These are phyloP conservation scores for Chauna torquata DNA, from an alignment of 2,113 vertebrate species.

Conservation along the genomic window DNA sequence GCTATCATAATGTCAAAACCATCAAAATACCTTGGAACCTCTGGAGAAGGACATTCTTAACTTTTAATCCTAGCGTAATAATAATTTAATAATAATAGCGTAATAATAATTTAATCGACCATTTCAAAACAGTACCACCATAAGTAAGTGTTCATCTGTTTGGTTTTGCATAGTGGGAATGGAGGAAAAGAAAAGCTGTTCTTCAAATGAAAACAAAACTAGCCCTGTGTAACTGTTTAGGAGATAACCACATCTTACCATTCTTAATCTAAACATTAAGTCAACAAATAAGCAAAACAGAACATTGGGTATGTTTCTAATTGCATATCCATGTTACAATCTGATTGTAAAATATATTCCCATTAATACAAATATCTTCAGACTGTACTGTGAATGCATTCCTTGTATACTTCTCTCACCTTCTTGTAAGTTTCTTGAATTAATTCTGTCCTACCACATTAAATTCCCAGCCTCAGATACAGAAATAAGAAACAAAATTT, in stretches of 20 bases:
- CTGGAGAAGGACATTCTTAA: neutral
- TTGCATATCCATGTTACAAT: neutral
- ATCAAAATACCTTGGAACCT: neutral
- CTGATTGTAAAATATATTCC: neutral
- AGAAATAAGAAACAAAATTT: neutral
- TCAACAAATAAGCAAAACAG: neutral
- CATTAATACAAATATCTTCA: neutral
- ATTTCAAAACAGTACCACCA: neutral
- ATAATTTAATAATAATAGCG: too few species aligned
- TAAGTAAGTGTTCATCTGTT: neutral
- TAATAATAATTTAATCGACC: neutral
- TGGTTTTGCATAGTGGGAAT: neutral
- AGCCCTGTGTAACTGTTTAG: neutral
- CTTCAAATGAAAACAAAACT: neutral
- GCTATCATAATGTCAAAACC: too few species aligned
- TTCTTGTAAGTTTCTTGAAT: neutral
- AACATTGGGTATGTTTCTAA: neutral
- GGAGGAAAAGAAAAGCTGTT: neutral
- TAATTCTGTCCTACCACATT: neutral
- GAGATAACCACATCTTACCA: neutral
- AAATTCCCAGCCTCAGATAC: neutral
- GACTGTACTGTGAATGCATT: neutral
- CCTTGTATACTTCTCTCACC: neutral
- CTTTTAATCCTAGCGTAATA: neutral
- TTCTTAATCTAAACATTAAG: neutral